Conservation (phyloP, 2,888 invertebrate genomes). For the Heteropelma amictum region DNA sequence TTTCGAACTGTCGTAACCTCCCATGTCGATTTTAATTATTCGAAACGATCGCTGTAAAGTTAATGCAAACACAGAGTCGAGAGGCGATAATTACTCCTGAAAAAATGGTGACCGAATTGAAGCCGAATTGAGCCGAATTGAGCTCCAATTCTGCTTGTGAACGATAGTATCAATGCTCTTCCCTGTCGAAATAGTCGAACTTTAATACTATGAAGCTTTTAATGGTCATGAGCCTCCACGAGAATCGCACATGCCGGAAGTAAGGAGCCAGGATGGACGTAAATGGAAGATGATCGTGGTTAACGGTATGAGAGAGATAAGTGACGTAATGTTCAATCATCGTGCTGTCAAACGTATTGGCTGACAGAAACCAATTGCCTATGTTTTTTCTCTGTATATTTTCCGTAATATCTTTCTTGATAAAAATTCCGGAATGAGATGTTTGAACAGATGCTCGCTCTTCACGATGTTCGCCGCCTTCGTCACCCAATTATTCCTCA, state of each 20-base stretch:
- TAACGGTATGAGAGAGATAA: background rate
- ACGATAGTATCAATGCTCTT: no score
- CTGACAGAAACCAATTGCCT: no score
- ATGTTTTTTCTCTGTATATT: no score
- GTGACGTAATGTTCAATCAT: background rate
- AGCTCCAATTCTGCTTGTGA: no score
- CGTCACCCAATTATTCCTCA: conserved; percentile 52
- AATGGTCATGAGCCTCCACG: no score
- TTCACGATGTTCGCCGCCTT: conserved; percentile 55
- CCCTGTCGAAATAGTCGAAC: no score
- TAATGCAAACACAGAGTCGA: conserved; percentile 8
- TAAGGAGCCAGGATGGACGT: background rate
- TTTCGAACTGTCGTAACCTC: conserved; percentile 15
- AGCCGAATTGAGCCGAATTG: no score
- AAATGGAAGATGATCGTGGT: background rate
- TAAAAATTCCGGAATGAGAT: no score
- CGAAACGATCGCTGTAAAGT: background rate
- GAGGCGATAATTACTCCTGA: background rate
- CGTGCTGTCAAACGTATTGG: no score
- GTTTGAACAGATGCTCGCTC: conserved; percentile 68
- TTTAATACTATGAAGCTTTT: no score
- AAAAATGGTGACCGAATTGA: background rate
- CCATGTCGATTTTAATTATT: conserved; percentile 32
- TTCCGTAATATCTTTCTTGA: no score
- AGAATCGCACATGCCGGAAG: background rate